Conservation (phyloP, 2,797 vertebrate genomes). For the Chelon labrosus region DNA sequence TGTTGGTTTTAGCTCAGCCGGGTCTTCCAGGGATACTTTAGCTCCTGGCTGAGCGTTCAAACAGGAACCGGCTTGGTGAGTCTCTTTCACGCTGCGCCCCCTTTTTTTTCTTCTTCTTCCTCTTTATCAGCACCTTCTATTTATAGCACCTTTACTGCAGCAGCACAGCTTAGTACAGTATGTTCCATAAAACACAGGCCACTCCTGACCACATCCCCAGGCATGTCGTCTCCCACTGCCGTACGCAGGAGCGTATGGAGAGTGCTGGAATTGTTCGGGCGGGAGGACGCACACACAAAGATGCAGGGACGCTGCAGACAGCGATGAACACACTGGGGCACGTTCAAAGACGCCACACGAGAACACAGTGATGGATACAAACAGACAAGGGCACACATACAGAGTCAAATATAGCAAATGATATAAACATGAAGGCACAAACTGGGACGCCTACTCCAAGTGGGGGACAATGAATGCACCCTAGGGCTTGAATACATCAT, state of each 20-base stretch:
- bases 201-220: slow-evolving; percentile 61
- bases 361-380: slow-evolving; percentile 1
- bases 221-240: slow-evolving; percentile 46
- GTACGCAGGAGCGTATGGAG: slow-evolving; percentile 14
- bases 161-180: slow-evolving; percentile 69
- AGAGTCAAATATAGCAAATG: slow-evolving; percentile 2
- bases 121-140: slow-evolving; percentile 80
- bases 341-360: slow-evolving; percentile 17
- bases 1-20: slow-evolving; percentile 43
- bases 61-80: slow-evolving; percentile 58
- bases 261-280: slow-evolving; percentile 33
- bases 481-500: too few species aligned
- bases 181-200: slow-evolving; percentile 72
- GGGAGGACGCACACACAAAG: slow-evolving; percentile 14
- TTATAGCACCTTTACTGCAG: slow-evolving; percentile 76
- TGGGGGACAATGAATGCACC: too few species aligned
- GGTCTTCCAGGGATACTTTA: slow-evolving; percentile 45
- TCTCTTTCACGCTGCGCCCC: slow-evolving; percentile 55
- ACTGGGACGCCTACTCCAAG: too few species aligned
- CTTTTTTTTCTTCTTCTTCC: slow-evolving; percentile 44
- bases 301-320: slow-evolving; percentile 3
- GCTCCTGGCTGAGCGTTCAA: slow-evolving; percentile 50
- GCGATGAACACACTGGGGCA: slow-evolving; percentile 20
- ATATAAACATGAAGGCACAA: background rate
- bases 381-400: slow-evolving; percentile 19